Evolutionary conservation across 2,113 vertebrate genomes (phyloP), one percentile per base, ranked within the genome.

Genomic region (Condylura cristata): DNA sequence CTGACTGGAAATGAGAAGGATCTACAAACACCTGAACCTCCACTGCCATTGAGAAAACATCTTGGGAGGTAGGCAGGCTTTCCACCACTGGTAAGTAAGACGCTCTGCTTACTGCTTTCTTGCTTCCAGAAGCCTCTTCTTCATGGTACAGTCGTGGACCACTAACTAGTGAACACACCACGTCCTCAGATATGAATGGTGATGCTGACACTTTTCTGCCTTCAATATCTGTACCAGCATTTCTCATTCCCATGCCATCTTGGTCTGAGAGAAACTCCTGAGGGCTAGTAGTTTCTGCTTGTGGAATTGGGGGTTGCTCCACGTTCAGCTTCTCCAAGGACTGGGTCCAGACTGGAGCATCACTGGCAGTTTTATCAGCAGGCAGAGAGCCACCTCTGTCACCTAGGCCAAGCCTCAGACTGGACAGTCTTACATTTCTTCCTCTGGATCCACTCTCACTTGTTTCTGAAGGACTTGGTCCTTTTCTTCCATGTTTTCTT

Each of bases 401-500:
- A 12, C 3, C 11, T 3, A 10, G 9, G 37, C 4, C 6, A 22
- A 28, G 1, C 22, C 2, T 28, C 82, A 1, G 32, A 63, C 3
- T 68, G 56, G 41, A 78, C 3, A 70, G 75, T 86, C 10, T 26
- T 68, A 53, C 14, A 26, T 1, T 81, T 72, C 9, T 86, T 95
- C 94, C 72, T 94, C 9, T 41, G 53, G 8, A 1, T 37, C 32
- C 66, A 20, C 16, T 34, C 30, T 94, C 86, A 28, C 7, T 86
- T 37, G 0, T 6, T 26, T 30, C 53, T 53, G 48, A 58, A 84
- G 51, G 13, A 63, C 37, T 26, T 1, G 0, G 17, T 10, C 32
- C 58, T 81, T 79, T 91, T 58, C 86, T 90, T 86, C 63, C 85
- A 61, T 32, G n/a, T 87, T 20, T 82, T 96, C 13, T 72, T 24